These are phyloP conservation scores for Poeciliopsis turneri DNA, from an alignment of 2,797 vertebrate genomes.

Conservation along the genomic window DNA sequence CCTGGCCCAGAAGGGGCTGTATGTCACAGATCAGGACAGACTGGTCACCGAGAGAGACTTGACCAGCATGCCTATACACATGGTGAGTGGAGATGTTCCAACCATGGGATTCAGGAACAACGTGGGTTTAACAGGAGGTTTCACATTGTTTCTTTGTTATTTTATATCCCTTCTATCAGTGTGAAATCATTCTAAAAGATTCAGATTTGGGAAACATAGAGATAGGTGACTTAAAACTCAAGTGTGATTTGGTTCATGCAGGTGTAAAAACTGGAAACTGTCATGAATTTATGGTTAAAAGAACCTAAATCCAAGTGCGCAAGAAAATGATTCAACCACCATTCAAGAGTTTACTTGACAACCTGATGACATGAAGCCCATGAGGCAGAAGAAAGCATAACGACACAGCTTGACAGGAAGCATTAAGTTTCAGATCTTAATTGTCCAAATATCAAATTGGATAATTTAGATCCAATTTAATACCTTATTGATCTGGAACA, in stretches of 20 bases:
- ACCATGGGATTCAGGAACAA: neutral
- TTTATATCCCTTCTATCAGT: neutral
- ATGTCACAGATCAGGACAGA: slow-evolving; percentile 95
- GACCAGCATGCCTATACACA: slow-evolving; percentile 90
- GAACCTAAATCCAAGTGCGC: neutral
- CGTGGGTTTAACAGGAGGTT: neutral
- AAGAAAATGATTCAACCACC: no score
- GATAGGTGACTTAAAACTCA: no score
- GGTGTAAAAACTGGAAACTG: neutral
- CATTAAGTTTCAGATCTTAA: neutral
- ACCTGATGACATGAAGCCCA: neutral
- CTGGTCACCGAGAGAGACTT: slow-evolving; percentile 95
- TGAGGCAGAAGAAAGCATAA: neutral
- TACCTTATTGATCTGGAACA: no score
- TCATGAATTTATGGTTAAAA: neutral
- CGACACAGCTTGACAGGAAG: neutral
- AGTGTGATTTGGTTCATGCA: neutral
- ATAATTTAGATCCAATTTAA: neutral
- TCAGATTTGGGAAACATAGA: no score
- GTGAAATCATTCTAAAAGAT: neutral
- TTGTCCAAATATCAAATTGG: neutral
- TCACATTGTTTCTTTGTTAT: neutral
- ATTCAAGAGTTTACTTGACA: neutral
- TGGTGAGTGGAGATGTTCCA: slow-evolving; percentile 82
- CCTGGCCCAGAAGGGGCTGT: slow-evolving; percentile 95